Evolutionary conservation across 2,113 vertebrate genomes (phyloP).

Genomic region (Hemibagrus wyckioides): DNA sequence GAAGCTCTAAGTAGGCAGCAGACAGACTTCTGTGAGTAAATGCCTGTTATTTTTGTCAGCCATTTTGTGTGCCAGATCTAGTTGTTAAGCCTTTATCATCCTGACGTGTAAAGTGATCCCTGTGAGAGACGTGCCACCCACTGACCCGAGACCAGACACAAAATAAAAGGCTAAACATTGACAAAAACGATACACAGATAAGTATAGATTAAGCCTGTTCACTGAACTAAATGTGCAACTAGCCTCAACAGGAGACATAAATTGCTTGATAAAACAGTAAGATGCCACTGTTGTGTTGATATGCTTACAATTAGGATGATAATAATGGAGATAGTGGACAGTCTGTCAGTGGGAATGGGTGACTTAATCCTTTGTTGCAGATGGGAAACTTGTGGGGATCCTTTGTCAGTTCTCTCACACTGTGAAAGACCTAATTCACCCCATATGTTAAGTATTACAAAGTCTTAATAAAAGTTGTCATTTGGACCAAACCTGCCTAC

Average conservation of each 20-base stretch:
- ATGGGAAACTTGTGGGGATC: constrained; percentile 31
- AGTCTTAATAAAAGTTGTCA: constrained; percentile 1
- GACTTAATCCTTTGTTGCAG: constrained; percentile 38
- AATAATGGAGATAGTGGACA: constrained; percentile 58
- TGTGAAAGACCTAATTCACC: background rate
- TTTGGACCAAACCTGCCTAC: background rate
- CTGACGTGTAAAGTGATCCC: constrained; percentile 49
- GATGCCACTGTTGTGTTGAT: background rate
- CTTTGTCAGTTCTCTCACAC: constrained; percentile 14
- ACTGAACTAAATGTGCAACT: background rate
- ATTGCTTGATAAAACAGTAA: background rate
- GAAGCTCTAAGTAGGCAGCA: constrained; percentile 57
- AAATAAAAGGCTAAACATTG: constrained; percentile 35
- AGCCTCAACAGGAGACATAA: background rate
- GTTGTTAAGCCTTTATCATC: constrained; percentile 56
- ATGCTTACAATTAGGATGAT: constrained; percentile 22
- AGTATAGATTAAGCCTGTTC: constrained; percentile 3
- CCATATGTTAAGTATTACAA: constrained; percentile 17
- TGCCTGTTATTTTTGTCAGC: constrained; percentile 57
- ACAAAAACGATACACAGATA: background rate
- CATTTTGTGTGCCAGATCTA: constrained; percentile 54
- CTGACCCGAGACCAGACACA: constrained; percentile 35
- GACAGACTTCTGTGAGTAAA: constrained; percentile 54
- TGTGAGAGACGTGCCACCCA: constrained; percentile 42
- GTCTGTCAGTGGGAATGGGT: constrained; percentile 55